These are phyloP conservation scores for Drosophila neocordata DNA, from an alignment of 1,140 invertebrate species.

Conservation along the genomic window DNA sequence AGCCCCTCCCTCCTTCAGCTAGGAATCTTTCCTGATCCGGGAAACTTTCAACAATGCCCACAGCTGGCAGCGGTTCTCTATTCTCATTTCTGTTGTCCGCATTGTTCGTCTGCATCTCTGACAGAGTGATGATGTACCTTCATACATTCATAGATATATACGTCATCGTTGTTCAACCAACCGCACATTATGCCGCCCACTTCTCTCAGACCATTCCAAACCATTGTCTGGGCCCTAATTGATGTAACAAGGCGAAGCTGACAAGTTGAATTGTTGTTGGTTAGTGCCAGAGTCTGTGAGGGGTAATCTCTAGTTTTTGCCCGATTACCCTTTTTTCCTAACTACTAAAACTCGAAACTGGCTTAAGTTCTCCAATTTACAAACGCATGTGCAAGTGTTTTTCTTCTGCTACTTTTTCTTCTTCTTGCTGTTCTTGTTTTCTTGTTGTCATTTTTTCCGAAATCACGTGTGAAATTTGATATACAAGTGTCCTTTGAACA, in stretches of 20 bases:
- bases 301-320: constrained; percentile 67
- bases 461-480: constrained; percentile 77
- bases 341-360: constrained; percentile 36
- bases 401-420: background rate
- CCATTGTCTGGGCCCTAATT: constrained; percentile 54
- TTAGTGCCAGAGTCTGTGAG: background rate
- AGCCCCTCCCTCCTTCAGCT: background rate
- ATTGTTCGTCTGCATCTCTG: constrained; percentile 57
- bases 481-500: constrained; percentile 66
- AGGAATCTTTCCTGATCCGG: constrained; percentile 72
- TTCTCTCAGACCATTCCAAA: constrained; percentile 5
- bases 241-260: constrained; percentile 60
- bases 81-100: constrained; percentile 18
- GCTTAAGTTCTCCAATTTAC: constrained; percentile 39
- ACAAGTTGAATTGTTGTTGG: constrained; percentile 49
- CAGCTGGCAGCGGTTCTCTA: constrained; percentile 52
- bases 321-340: constrained; percentile 66
- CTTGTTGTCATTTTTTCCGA: constrained; percentile 32
- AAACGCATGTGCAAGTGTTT: constrained; percentile 14
- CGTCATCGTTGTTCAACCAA: constrained; percentile 38
- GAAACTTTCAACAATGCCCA: constrained; percentile 75
- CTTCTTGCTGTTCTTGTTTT: constrained; percentile 19
- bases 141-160: background rate
- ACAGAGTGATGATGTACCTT: constrained; percentile 1
- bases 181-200: constrained; percentile 57